Base-by-base conservation (phyloP, 30 jellyfish, hydroid and myxozoan species). In the Mastigias papua region DNA sequence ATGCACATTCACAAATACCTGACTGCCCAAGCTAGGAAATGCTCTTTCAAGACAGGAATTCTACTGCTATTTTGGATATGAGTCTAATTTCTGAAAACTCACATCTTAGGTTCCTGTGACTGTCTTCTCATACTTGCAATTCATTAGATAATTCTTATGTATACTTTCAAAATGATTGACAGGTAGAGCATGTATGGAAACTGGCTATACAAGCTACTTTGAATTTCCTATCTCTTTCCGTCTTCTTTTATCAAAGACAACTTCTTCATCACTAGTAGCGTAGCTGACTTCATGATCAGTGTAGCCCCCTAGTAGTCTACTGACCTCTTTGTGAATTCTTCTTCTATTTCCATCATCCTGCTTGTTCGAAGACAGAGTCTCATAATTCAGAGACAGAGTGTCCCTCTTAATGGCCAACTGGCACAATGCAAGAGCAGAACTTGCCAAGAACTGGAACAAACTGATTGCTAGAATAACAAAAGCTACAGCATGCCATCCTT, bases 251-350 rank as follows among this genome's bases (percentile, higher is more conserved):
- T 75, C 95, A 76, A 87, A 87, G 19, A 87, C 90, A 10, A 87
- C 95, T 42, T 87, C 95, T 20, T 87, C 95, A 21, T 87, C 95
- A 42, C 89, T 69, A 23, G 95, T 79, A n/a, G 49, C 90, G 34
- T 73, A 76, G 3, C 89, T 66, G 57, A 79, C 82, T 22, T 87
- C 95, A 25, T 85, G 94, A 68, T 87, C 95, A 2, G 90, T 76
- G 42, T 76, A 33, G 26, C 90, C 95, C 22, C 95, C 95, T 21
- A 87, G 80, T 1, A 87, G 72, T 22, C 60, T 68, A 20, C 49
- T 77, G 2, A 87, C 68, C 58, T 87, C 90, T 46, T 78, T 87
- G 42, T 80, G 84, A n/a, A 87, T 87, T 54, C 76, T 87, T 80
- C 75, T 68, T 34, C 90, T 80, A 46, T 74, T 74, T 35, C 87